Evolutionary conservation across 2,113 vertebrate genomes (phyloP).

Genomic region (Fulica atra): DNA sequence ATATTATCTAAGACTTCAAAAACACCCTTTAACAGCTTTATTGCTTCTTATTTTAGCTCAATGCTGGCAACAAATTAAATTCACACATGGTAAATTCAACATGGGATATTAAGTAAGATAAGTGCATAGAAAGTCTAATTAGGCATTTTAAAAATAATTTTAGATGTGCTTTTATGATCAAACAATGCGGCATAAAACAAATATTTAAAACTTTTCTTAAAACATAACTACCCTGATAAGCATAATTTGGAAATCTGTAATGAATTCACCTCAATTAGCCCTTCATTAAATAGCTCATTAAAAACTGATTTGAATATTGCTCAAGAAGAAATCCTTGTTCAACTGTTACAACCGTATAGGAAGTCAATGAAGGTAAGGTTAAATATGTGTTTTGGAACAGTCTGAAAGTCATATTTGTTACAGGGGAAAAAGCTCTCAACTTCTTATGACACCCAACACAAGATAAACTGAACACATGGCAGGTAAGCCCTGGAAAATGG

Average conservation of each 20-base stretch:
- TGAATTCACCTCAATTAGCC: conserved; percentile 90
- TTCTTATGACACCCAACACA: neutral
- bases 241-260: conserved; percentile 81
- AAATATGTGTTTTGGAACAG: conserved; percentile 61
- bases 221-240: conserved; percentile 75
- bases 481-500: neutral
- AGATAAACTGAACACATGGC: neutral
- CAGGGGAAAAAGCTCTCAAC: conserved; percentile 15
- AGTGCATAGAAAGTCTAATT: conserved; percentile 52
- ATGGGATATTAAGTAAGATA: conserved; percentile 34
- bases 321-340: conserved; percentile 76
- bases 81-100: conserved; percentile 27
- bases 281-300: conserved; percentile 88
- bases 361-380: conserved; percentile 77
- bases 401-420: conserved; percentile 60
- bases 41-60: neutral
- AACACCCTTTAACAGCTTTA: neutral
- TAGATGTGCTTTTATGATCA: conserved; percentile 74
- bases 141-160: conserved; percentile 72
- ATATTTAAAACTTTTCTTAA: conserved; percentile 80
- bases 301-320: conserved; percentile 80
- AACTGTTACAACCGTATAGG: conserved; percentile 72
- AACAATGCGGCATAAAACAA: conserved; percentile 75
- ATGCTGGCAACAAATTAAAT: conserved; percentile 7
- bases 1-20: neutral